A percentile compares a stretch with the other conserved stretches of the same genome.
These are phyloP conservation scores for Alsophila aescularia DNA, from an alignment of 2,888 invertebrate species.

Conservation along the genomic window DNA sequence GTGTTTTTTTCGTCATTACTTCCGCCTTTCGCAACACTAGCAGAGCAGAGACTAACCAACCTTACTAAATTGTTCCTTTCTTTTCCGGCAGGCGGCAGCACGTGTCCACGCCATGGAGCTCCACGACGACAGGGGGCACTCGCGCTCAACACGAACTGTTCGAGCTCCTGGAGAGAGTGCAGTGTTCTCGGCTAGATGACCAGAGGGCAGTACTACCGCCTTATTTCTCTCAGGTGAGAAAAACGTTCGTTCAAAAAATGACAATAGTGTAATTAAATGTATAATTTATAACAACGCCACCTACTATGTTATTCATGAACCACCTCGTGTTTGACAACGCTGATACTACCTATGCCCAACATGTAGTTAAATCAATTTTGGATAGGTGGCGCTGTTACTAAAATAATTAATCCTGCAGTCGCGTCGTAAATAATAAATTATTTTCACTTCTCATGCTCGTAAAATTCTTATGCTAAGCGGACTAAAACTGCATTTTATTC, in stretches of 20 bases:
- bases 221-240: constrained; percentile 93
- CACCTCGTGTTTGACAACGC: too few relatives aligned
- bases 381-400: not conserved
- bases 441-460: too few relatives aligned
- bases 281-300: constrained; percentile 20
- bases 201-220: constrained; percentile 98
- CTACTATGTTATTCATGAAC: too few relatives aligned
- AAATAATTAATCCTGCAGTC: too few relatives aligned
- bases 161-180: constrained; percentile 96
- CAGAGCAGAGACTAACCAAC: not conserved
- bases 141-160: constrained; percentile 91
- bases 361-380: too few relatives aligned
- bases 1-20: not conserved
- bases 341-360: too few relatives aligned
- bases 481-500: too few relatives aligned
- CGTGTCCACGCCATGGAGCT: constrained; percentile 83
- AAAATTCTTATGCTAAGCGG: too few relatives aligned
- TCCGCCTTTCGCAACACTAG: not conserved
- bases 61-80: constrained; percentile 41
- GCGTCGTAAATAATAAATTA: too few relatives aligned
- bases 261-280: not conserved
- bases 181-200: constrained; percentile 97
- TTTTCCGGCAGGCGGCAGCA: constrained; percentile 87
- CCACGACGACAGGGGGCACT: constrained; percentile 82
- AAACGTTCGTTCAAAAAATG: not conserved